Evolutionary conservation across 2,113 vertebrate genomes (phyloP), one percentile per base, ranked within the genome.

Genomic region (Ageneiosus marmoratus): DNA sequence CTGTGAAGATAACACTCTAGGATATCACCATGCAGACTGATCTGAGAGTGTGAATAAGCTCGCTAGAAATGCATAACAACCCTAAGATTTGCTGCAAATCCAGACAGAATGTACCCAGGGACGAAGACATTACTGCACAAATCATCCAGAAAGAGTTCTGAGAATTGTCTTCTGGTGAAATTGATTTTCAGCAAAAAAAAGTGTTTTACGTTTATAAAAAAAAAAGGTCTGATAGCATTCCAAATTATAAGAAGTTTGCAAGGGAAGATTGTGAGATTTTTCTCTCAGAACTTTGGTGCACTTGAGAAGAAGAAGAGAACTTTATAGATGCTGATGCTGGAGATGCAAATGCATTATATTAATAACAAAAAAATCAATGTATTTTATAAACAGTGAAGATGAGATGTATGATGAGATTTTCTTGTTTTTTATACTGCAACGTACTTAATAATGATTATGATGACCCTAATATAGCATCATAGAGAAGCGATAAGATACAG

Each of bases 1-100:
- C 55, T 74, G 51, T 77, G 55, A 74, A 86, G 80, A 83, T 79
- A 79, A 67, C 80, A 83, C 62, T 79, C 74, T 85, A 46, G 76
- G 29, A 44, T 55, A 53, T 79, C 76, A 75, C 67, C 58, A 27
- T 67, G 46, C 51, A 41, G 83, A 79, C n/a, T 72, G 62, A 58
- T 81, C 70, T 80, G 62, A 34, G 75, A 80, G 67, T 85, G 46
- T 70, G 60, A 85, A 81, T 79, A 65, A 53, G n/a, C 79, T 62
- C 29, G 34, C 44, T 73, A 76, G 82, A 82, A 82, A 82, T 55
- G 67, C 69, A 84, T 51, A 76, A 34, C 44, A 44, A 58, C 73
- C 73, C 83, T 76, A 18, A 12, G 83, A 72, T 77, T 60, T 41
- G 65, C 50, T 82, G 44, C 79, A 84, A 83, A 85, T 82, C 32